Evolutionary conservation across 2,113 vertebrate species (phyloP).

Genomic region (Sapajus apella): DNA sequence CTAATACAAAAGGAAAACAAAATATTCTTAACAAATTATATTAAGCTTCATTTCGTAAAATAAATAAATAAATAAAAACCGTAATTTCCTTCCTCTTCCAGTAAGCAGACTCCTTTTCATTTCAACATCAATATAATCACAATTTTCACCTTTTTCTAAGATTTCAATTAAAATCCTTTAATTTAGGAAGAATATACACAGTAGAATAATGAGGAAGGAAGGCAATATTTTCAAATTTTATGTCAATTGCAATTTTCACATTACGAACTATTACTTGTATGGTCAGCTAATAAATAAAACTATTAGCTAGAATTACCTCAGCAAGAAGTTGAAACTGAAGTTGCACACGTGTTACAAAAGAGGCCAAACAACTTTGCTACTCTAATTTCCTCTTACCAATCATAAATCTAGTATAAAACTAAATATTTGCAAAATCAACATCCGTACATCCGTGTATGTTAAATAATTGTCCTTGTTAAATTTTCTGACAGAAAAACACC

Average conservation of each 20-base stretch:
- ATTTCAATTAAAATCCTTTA: constrained; percentile 11
- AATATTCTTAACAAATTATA: constrained; percentile 13
- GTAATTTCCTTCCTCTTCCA: constrained; percentile 21
- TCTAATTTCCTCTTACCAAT: constrained; percentile 25
- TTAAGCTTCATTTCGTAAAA: too few species aligned
- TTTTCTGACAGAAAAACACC: constrained; percentile 21
- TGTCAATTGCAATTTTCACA: neutral
- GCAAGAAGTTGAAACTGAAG: constrained; percentile 47
- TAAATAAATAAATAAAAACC: neutral
- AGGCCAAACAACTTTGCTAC: neutral
- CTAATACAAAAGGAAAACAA: constrained; percentile 19
- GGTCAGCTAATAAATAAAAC: constrained; percentile 21
- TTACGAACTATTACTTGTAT: neutral
- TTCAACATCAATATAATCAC: neutral
- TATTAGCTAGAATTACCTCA: constrained; percentile 29
- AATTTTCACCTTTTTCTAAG: constrained; percentile 37
- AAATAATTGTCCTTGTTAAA: constrained; percentile 36
- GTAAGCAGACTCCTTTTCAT: constrained; percentile 10
- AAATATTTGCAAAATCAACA: neutral
- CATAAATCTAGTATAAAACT: neutral
- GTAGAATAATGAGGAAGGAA: neutral
- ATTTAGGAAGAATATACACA: neutral
- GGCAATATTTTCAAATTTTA: neutral
- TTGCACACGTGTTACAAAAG: constrained; percentile 44
- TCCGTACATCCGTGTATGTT: neutral